These are phyloP conservation scores for Saxidomus purpurata DNA, from an alignment of 1,140 invertebrate genomes.

Conservation along the genomic window DNA sequence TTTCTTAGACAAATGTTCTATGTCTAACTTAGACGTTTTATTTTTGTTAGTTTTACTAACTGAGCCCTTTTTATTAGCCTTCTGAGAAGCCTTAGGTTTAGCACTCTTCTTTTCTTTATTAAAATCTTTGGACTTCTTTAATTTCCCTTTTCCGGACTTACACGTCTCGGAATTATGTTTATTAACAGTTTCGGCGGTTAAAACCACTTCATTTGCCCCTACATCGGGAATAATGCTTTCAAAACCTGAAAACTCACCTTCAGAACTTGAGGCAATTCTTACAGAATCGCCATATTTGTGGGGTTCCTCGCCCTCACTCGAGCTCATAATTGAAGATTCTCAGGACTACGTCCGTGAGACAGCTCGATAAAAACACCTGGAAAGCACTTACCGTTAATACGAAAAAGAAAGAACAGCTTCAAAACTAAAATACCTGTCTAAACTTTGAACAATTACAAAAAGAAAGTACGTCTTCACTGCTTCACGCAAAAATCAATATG, in stretches of 20 bases:
- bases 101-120: background rate
- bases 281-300: background rate
- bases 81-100: background rate
- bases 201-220: background rate
- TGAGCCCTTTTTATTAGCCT: background rate
- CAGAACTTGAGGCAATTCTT: background rate
- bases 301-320: slow-evolving; percentile 27
- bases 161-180: background rate
- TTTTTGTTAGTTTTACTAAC: background rate
- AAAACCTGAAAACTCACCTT: background rate
- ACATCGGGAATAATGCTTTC: background rate
- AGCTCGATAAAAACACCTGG: slow-evolving; percentile 21
- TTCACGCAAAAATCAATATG: no score
- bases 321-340: slow-evolving; percentile 13
- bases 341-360: slow-evolving; percentile 7
- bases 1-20: background rate
- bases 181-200: no score
- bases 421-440: no score
- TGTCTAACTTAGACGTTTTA: background rate
- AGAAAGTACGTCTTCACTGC: no score
- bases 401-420: no score
- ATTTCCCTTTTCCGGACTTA: background rate
- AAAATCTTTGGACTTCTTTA: background rate
- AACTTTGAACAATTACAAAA: no score
- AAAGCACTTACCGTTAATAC: no score